These are phyloP conservation scores for Nasonia longicornis DNA, from an alignment of 1,140 invertebrate species.

Conservation along the genomic window DNA sequence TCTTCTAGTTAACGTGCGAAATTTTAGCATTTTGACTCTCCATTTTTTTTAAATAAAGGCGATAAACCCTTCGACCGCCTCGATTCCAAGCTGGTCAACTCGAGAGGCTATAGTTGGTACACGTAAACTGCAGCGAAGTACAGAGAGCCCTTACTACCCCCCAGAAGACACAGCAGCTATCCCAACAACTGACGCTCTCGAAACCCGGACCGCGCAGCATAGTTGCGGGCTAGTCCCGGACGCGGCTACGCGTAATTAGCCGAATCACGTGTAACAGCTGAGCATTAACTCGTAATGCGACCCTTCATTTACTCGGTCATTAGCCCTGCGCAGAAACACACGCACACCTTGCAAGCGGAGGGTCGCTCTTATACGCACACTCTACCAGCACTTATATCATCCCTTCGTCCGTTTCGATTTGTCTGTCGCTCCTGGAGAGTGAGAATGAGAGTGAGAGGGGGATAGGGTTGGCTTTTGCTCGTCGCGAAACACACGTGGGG, in stretches of 20 bases:
- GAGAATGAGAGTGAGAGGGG: neutral
- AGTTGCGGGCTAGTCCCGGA: slow-evolving; percentile 56
- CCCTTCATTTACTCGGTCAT: slow-evolving; percentile 69
- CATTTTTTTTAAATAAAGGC: neutral
- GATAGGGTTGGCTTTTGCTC: slow-evolving; percentile 39
- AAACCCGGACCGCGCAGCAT: slow-evolving; percentile 53
- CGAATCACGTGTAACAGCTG: slow-evolving; percentile 70
- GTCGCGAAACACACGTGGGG: slow-evolving; percentile 43
- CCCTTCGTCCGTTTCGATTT: slow-evolving; percentile 50
- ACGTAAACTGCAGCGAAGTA: neutral
- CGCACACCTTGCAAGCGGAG: slow-evolving; percentile 45
- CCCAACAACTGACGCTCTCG: neutral
- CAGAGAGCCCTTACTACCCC: neutral
- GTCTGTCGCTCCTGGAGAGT: slow-evolving; percentile 18
- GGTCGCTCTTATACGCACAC: slow-evolving; percentile 12
- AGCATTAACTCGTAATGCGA: slow-evolving; percentile 69
- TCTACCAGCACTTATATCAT: slow-evolving; percentile 53
- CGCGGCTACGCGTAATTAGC: slow-evolving; percentile 61
- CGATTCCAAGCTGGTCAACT: neutral
- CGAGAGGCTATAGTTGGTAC: neutral
- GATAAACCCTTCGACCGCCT: too few relatives aligned
- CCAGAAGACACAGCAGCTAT: too few relatives aligned
- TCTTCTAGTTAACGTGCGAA: too few relatives aligned
- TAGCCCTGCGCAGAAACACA: slow-evolving; percentile 51
- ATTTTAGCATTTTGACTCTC: too few relatives aligned